These are phyloP conservation scores for Bruchidius siliquastri DNA, from an alignment of 2,888 invertebrate genomes.

Conservation along the genomic window DNA sequence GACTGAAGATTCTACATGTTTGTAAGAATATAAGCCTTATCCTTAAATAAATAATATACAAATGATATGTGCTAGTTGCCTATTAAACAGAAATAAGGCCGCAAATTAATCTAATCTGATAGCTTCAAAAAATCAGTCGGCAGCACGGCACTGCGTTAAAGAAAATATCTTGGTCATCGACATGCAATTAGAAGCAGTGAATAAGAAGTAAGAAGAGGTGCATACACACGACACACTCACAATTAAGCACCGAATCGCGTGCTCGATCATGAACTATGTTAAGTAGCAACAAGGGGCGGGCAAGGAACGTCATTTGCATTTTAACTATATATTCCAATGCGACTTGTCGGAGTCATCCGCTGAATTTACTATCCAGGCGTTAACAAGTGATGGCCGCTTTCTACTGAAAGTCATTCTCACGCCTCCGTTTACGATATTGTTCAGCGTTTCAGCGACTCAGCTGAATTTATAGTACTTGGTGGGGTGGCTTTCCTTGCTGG, in stretches of 20 bases:
- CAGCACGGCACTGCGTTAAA: not conserved
- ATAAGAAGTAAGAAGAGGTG: slow-evolving; percentile 34
- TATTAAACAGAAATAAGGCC: not conserved
- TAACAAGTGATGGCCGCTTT: not conserved
- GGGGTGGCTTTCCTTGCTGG: not conserved
- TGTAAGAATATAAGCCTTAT: too few relatives aligned
- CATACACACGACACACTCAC: slow-evolving; percentile 32
- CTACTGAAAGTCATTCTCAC: not conserved
- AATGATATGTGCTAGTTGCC: too few relatives aligned
- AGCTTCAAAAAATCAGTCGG: not conserved
- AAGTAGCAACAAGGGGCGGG: slow-evolving; percentile 13
- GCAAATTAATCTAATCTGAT: not conserved
- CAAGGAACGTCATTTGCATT: slow-evolving; percentile 24
- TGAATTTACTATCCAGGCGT: not conserved
- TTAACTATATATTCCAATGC: slow-evolving; percentile 10
- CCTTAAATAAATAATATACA: too few relatives aligned
- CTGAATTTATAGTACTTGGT: not conserved
- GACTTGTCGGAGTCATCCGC: not conserved
- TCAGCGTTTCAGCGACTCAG: not conserved
- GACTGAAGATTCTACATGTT: too few relatives aligned
- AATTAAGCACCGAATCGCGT: slow-evolving; percentile 39
- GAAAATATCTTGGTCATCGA: slow-evolving; percentile 36
- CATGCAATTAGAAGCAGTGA: slow-evolving; percentile 36
- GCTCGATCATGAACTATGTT: slow-evolving; percentile 21
- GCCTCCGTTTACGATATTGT: not conserved